These are phyloP conservation scores for Semicossyphus pulcher DNA, from an alignment of 2,113 vertebrate genomes.

Conservation along the genomic window DNA sequence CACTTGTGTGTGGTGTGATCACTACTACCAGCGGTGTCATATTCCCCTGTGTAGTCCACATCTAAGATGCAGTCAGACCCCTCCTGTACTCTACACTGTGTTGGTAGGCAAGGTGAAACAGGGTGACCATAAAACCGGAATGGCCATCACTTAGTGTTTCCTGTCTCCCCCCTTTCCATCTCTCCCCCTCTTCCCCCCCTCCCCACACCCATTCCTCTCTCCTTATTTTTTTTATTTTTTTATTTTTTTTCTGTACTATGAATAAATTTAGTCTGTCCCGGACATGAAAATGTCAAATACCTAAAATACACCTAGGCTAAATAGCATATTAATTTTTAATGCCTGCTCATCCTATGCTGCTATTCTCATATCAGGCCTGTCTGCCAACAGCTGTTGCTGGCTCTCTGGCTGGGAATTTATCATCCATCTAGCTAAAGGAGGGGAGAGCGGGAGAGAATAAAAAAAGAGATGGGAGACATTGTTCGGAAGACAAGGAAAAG, in stretches of 20 bases:
- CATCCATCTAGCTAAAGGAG: conserved; percentile 83
- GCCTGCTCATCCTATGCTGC: conserved; percentile 88
- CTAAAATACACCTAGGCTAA: conserved; percentile 91
- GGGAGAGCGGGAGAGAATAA: conserved; percentile 62
- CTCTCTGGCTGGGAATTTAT: conserved; percentile 86
- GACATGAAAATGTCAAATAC: conserved; percentile 91
- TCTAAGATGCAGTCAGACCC: neutral
- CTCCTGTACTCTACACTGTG: conserved; percentile 1
- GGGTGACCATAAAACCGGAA: conserved; percentile 76
- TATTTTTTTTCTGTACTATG: conserved; percentile 81
- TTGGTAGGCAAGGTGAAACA: conserved; percentile 60
- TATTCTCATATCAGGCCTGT: conserved; percentile 90
- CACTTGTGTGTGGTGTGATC: neutral
- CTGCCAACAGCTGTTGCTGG: conserved; percentile 89
- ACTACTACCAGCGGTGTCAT: neutral
- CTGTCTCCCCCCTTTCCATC: conserved; percentile 30
- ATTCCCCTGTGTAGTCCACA: neutral
- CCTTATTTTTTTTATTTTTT: conserved; percentile 66
- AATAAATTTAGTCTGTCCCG: conserved; percentile 89
- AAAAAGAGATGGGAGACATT: conserved; percentile 71
- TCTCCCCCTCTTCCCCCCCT: neutral
- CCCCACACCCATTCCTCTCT: conserved; percentile 42
- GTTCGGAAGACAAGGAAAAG: conserved; percentile 64
- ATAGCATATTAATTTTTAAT: conserved; percentile 91
- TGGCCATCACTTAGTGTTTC: conserved; percentile 73